Evolutionary conservation across 2,888 invertebrate genomes (phyloP), one percentile per base, ranked within the genome.

Genomic region (Andrena bucephala): DNA sequence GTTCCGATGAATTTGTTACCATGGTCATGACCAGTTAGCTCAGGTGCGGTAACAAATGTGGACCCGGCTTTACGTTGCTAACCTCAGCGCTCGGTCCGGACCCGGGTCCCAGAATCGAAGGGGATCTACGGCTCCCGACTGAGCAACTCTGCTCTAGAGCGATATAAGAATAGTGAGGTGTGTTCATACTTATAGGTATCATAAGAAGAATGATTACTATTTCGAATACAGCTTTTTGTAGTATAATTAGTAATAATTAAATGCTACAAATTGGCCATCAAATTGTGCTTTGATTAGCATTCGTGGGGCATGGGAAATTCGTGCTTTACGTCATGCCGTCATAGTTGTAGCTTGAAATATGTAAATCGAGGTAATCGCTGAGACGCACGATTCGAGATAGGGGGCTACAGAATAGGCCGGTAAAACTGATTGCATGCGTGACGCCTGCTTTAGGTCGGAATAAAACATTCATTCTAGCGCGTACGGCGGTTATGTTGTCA

Each of bases 351-450:
- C 16, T 29, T 13, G 16, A 8, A 48, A 52, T 69, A 27, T 65
- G 24, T 63, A 67, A 52, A 31, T 63, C 62, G 69, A 66, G 57
- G 83, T 86, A 89, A 89, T 90, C 86, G 85, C 48, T 20, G 74
- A 88, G 91, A 92, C 92, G 88, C 89, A 90, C 90, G 92, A 87
- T 77, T 29, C 59, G 52, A 75, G 92, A 91, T 91, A 91, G 42
- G 62, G 54, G 66, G 27, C 76, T 81, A 81, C 85, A 77, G 80
- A 86, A 83, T 77, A n/a, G 85, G 65, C 89, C 83, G 84, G 90
- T 84, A 88, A 88, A 88, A 77, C 85, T 86, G 85, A 87, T 85
- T 84, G 86, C 74, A 33, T 78, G 81, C 85, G 84, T 89, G 77
- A 88, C 87, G 68, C 79, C 70, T 77, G 57, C 68, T 52, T 31